Base-by-base conservation (phyloP, 2,888 invertebrate species). In the Anoncus sp. region DNA sequence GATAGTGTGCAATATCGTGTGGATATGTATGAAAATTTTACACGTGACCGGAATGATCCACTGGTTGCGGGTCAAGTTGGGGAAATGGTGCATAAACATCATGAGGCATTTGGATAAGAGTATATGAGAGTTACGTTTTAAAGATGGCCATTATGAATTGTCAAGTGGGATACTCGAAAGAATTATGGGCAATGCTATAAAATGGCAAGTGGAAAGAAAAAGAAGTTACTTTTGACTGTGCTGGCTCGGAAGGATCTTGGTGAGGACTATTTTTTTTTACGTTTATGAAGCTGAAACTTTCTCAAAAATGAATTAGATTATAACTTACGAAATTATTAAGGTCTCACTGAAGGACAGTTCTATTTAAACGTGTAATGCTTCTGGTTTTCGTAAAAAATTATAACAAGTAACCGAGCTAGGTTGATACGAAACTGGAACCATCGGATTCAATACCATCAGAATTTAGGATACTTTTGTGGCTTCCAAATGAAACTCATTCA, bases 1-100 rank as follows among this genome's bases (percentile, higher is more conserved):
- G 10, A 18, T 47, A 22, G 60, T 27, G 12, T 38, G 45, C 7
- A 55, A 70, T 43, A 14, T 35, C 18, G 20, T 20, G 3, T 38
- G 4, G 45, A 47, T 38, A 40, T 67, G 38, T 35, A 62, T 20
- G 38, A 20, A 71, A 22, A 55, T 51, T 51, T 59, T 20, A 53
- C 53, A 27, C 71, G 38, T 16, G 24, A 71, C 45, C 31, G 24
- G 60, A 51, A 53, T 71, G 24, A 66, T 76, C 59, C 38, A 70
- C 27, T 14, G 27, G 18, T 60, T 59, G 24, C 40, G 27, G 40
- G 18, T 60, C 38, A 40, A 60, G 20, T 22, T 40, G 22, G 22
- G 47, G 22, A 57, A 57, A 69, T 20, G n/a, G 53, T 22, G 63
- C 3, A 35, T 31, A 47, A 12, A 51, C 49, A n/a, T n/a, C n/a